Percentiles rank a stretch among this genome's conserved stretches.
Evolutionary conservation across 2,888 invertebrate species (phyloP).

Genomic region (Habrosyne pyritoides): DNA sequence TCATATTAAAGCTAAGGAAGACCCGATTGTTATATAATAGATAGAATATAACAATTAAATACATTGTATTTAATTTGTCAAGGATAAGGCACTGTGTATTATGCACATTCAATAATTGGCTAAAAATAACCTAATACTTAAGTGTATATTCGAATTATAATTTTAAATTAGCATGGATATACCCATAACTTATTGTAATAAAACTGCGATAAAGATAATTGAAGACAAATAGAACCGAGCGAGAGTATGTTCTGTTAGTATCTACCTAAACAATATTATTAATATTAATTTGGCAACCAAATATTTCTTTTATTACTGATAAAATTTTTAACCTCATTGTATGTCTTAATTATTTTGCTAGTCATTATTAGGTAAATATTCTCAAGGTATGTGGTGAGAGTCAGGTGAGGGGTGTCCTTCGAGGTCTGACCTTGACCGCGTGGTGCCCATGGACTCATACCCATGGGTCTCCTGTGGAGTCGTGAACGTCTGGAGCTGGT

Average conservation of each 20-base stretch:
- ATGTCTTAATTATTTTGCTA: background rate
- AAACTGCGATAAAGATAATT: background rate
- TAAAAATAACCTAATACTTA: constrained; percentile 19
- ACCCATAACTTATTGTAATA: background rate
- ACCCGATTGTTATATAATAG: background rate
- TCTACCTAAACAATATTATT: background rate
- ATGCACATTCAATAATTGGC: constrained; percentile 22
- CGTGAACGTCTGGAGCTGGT: constrained; percentile 77
- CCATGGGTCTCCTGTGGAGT: constrained; percentile 76
- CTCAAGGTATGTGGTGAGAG: constrained; percentile 73
- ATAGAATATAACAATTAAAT: background rate
- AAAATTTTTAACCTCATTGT: background rate
- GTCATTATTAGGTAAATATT: constrained; percentile 22
- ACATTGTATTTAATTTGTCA: constrained; percentile 10
- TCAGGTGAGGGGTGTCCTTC: constrained; percentile 45
- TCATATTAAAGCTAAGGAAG: background rate
- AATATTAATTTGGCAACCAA: background rate
- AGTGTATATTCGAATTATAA: background rate
- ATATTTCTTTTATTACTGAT: background rate
- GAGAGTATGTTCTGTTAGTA: background rate
- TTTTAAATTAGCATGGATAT: background rate
- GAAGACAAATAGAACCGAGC: background rate
- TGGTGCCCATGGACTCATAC: constrained; percentile 96
- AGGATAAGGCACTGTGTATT: constrained; percentile 21
- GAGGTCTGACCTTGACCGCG: constrained; percentile 90